These are phyloP conservation scores for Crossocerus cetratus DNA, from an alignment of 2,888 invertebrate genomes.

Conservation along the genomic window DNA sequence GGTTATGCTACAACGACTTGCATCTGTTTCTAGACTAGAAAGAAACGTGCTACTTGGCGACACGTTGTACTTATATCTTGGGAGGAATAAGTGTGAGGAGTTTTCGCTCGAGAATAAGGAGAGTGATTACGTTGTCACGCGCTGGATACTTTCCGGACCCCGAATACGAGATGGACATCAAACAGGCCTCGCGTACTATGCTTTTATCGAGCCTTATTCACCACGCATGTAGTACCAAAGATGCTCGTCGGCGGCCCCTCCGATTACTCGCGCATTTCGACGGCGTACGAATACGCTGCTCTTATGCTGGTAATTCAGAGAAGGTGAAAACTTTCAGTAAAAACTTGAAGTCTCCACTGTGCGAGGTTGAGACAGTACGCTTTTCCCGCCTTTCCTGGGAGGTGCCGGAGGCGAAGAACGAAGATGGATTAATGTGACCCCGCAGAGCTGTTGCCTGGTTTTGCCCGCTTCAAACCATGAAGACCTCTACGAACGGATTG, in stretches of 20 bases:
- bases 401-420: constrained; percentile 3
- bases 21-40: constrained; percentile 73
- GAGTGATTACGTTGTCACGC: constrained; percentile 19
- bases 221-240: no score
- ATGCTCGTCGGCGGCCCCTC: no score
- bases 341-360: constrained; percentile 23
- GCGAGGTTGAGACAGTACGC: constrained; percentile 27
- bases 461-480: constrained; percentile 62
- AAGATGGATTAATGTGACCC: neutral
- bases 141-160: neutral
- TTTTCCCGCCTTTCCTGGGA: constrained; percentile 3
- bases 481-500: constrained; percentile 69
- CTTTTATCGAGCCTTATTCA: neutral
- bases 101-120: constrained; percentile 26
- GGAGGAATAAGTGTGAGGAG: constrained; percentile 4
- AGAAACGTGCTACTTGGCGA: constrained; percentile 57
- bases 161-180: neutral
- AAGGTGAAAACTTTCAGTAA: constrained; percentile 13
- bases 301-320: constrained; percentile 1
- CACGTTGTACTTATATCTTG: constrained; percentile 47
- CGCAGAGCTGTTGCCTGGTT: no score
- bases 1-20: constrained; percentile 56
- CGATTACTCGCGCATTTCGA: no score
- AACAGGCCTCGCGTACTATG: neutral
- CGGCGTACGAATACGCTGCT: neutral